Conservation (phyloP, 2,888 invertebrate species). For the Phorcus lineatus region DNA sequence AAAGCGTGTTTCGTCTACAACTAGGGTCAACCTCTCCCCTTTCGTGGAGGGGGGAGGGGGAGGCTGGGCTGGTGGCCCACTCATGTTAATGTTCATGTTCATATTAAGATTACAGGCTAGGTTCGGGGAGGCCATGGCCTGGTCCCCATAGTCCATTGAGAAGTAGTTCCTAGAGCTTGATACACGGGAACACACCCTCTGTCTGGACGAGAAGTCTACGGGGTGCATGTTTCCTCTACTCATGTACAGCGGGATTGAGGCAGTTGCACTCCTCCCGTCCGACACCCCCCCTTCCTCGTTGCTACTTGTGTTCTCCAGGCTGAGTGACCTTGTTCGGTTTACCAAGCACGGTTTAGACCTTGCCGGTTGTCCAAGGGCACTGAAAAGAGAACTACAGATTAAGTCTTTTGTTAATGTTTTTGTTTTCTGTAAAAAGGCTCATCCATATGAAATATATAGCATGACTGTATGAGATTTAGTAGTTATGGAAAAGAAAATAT, state of each 20-base stretch:
- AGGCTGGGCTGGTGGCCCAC: background rate
- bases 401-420: too few relatives aligned
- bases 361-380: slow-evolving; percentile 65
- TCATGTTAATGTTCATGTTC: slow-evolving; percentile 21
- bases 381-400: slow-evolving; percentile 36
- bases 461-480: too few relatives aligned
- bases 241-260: slow-evolving; percentile 7
- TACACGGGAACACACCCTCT: background rate
- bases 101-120: background rate
- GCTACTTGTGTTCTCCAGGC: slow-evolving; percentile 65
- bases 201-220: background rate
- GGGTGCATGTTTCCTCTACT: background rate
- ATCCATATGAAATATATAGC: too few relatives aligned
- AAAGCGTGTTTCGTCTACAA: slow-evolving; percentile 97
- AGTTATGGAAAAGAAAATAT: too few relatives aligned
- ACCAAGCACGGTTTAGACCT: slow-evolving; percentile 69
- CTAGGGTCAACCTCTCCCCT: slow-evolving; percentile 78
- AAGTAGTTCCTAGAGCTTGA: slow-evolving; percentile 12
- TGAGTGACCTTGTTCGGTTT: slow-evolving; percentile 63
- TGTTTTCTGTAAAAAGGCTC: too few relatives aligned
- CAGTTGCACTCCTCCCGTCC: slow-evolving; percentile 9
- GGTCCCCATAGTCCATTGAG: background rate
- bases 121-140: background rate
- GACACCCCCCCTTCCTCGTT: slow-evolving; percentile 60
- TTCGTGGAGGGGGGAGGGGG: background rate